A percentile compares a stretch with the other conserved stretches of the same genome.
Evolutionary conservation across 2,888 invertebrate genomes (phyloP).

Genomic region (Belgica antarctica): DNA sequence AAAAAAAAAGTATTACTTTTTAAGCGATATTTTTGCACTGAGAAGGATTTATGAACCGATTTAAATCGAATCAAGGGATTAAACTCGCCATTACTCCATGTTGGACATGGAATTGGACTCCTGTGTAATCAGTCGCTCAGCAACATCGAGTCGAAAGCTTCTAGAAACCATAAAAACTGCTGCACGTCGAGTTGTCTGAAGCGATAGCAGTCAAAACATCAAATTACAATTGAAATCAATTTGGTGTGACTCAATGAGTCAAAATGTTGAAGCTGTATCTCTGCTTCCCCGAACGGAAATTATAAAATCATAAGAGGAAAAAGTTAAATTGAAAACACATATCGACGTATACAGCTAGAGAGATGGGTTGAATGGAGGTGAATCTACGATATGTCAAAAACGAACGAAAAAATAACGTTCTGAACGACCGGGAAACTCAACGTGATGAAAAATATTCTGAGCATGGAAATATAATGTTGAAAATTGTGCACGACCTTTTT

Average conservation of each 20-base stretch:
- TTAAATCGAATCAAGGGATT: neutral
- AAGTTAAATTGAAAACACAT: slow-evolving; percentile 24
- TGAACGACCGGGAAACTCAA: slow-evolving; percentile 18
- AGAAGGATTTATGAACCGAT: neutral
- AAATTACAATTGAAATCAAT: slow-evolving; percentile 34
- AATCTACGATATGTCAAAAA: slow-evolving; percentile 27
- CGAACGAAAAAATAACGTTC: slow-evolving; percentile 12
- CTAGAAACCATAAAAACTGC: too few relatives aligned
- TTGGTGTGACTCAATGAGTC: slow-evolving; percentile 24
- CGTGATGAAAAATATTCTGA: slow-evolving; percentile 36
- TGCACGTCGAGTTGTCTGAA: too few relatives aligned
- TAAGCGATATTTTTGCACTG: slow-evolving; percentile 8
- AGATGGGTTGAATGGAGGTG: slow-evolving; percentile 5
- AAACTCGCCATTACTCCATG: neutral
- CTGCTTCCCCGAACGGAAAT: slow-evolving; percentile 30
- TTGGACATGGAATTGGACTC: neutral
- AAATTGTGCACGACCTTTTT: slow-evolving; percentile 16
- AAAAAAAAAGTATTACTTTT: slow-evolving; percentile 15
- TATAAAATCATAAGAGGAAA: slow-evolving; percentile 39
- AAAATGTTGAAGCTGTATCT: slow-evolving; percentile 21
- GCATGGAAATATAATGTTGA: neutral
- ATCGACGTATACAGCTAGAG: slow-evolving; percentile 9
- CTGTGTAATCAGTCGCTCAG: neutral
- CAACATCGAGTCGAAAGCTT: neutral
- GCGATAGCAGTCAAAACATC: slow-evolving; percentile 10